Conservation (phyloP, 1,140 invertebrate genomes). For the Bradysia coprophila region DNA sequence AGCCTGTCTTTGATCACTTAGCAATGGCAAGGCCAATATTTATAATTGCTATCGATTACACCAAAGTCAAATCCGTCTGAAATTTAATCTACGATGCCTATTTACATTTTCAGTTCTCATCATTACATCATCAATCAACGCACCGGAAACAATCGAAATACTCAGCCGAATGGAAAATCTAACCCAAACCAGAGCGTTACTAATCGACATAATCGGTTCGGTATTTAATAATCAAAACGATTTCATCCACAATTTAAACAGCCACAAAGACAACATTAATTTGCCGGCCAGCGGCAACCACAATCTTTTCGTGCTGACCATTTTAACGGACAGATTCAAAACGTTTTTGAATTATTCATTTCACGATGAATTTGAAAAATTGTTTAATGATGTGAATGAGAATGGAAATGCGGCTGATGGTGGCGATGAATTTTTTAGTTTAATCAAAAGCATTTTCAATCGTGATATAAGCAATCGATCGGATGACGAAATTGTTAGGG, state of each 20-base stretch:
- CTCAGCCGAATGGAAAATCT: neutral
- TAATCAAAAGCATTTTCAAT: neutral
- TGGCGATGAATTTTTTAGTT: neutral
- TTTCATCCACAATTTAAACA: constrained; percentile 20
- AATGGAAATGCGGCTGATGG: neutral
- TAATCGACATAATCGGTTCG: constrained; percentile 20
- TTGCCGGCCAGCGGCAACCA: constrained; percentile 5
- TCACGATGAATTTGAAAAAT: constrained; percentile 1
- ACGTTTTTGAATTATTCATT: constrained; percentile 17
- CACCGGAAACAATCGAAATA: neutral
- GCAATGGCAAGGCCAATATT: too few species aligned
- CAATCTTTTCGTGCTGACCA: constrained; percentile 20
- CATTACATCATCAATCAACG: constrained; percentile 3
- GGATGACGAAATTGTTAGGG: neutral
- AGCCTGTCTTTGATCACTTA: too few species aligned
- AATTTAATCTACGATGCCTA: too few species aligned
- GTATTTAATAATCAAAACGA: constrained; percentile 18
- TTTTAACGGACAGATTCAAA: constrained; percentile 21
- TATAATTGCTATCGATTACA: too few species aligned
- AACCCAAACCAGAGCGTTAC: constrained; percentile 14
- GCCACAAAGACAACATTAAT: constrained; percentile 6
- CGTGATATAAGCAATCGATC: too few species aligned
- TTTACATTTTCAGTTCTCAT: constrained; percentile 5
- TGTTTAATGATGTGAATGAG: neutral
- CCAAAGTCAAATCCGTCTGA: too few species aligned